Evolutionary conservation across 2,113 vertebrate species (phyloP).

Genomic region (Megaptera novaeangliae): DNA sequence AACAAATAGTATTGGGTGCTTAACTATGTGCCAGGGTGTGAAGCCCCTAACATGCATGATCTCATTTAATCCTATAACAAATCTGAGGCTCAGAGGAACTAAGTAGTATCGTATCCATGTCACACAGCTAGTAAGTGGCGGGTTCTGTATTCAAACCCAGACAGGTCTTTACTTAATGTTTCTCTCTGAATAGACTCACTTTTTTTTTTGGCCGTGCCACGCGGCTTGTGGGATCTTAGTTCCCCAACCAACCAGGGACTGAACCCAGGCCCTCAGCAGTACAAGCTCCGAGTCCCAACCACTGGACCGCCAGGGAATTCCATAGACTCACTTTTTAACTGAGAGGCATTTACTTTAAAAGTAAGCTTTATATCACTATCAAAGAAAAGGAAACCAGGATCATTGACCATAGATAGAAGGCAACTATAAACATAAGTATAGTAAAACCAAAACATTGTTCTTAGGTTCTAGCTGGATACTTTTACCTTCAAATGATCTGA

Average conservation of each 20-base stretch:
- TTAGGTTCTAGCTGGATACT: neutral
- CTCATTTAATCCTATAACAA: neutral
- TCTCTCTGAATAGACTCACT: neutral
- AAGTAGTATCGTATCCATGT: neutral
- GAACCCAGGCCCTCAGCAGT: neutral
- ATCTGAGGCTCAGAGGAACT: neutral
- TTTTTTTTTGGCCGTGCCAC: neutral
- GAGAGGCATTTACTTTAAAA: neutral
- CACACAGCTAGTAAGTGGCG: neutral
- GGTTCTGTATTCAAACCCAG: neutral
- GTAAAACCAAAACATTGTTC: neutral
- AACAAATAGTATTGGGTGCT: neutral
- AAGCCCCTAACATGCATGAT: neutral
- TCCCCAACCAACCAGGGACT: neutral
- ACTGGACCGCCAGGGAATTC: neutral
- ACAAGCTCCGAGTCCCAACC: neutral
- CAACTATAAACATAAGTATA: neutral
- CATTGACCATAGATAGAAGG: neutral
- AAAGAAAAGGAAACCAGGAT: slow-evolving; percentile 37
- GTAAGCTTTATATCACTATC: slow-evolving; percentile 7
- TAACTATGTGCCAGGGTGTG: neutral
- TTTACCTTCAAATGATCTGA: neutral
- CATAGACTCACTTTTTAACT: neutral
- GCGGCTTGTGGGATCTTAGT: neutral
- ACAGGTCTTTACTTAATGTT: neutral